Conservation (phyloP, 2,113 vertebrate genomes). For the Lanius ludovicianus region DNA sequence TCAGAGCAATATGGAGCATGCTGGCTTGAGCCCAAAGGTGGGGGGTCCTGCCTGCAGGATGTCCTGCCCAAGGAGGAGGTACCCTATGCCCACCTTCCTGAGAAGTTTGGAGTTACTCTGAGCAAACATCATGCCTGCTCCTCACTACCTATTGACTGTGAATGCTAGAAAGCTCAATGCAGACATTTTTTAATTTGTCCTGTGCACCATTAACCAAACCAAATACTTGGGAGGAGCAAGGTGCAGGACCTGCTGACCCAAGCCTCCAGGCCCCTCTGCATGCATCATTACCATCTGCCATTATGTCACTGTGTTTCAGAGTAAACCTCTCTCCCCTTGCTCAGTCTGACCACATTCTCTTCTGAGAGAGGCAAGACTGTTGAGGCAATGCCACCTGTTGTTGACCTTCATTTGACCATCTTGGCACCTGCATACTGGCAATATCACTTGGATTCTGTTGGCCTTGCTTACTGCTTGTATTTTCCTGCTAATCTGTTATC, state of each 20-base stretch:
- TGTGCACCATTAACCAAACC: not conserved
- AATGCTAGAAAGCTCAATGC: fast-evolving
- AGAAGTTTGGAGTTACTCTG: not conserved
- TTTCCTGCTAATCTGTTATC: not conserved
- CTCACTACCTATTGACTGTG: not conserved
- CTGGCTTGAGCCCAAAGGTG: not conserved
- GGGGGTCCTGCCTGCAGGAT: not conserved
- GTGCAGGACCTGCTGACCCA: not conserved
- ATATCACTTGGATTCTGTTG: not conserved
- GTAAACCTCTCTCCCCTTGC: not conserved
- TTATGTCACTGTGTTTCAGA: not conserved
- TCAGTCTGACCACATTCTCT: not conserved
- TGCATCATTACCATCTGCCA: not conserved
- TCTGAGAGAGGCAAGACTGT: not conserved
- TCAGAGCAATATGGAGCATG: fast-evolving
- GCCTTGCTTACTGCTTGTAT: not conserved
- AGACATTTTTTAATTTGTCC: not conserved
- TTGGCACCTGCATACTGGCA: not conserved
- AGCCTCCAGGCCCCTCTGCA: not conserved
- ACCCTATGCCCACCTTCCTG: not conserved
- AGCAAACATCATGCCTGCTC: not conserved
- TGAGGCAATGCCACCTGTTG: not conserved
- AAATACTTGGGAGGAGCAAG: not conserved
- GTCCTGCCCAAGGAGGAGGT: not conserved
- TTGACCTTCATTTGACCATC: not conserved